These are phyloP conservation scores for Panagrolaimus sp. DNA, from an alignment of 1,140 invertebrate genomes.

Conservation along the genomic window DNA sequence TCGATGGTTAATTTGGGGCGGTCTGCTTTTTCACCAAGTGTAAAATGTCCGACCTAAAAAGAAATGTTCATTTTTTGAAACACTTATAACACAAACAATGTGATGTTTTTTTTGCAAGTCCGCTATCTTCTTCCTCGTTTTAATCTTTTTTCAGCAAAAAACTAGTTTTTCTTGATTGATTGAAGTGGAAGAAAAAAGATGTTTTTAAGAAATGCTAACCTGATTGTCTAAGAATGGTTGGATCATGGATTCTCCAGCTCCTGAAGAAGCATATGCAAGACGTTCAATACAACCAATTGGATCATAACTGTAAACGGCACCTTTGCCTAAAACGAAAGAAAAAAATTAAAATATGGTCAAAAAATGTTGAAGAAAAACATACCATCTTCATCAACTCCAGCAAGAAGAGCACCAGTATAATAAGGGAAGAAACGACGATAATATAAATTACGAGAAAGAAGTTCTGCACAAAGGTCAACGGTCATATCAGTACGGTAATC, in stretches of 20 bases:
- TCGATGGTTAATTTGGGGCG: conserved; percentile 68
- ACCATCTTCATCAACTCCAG: conserved; percentile 71
- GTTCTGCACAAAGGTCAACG: conserved; percentile 82
- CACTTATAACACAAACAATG: conserved; percentile 9
- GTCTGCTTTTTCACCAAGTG: conserved; percentile 35
- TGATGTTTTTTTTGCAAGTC: conserved; percentile 12
- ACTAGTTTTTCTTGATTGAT: not conserved
- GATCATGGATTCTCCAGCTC: conserved; percentile 66
- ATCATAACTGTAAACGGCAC: conserved; percentile 89
- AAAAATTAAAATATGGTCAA: conserved; percentile 21
- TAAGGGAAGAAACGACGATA: conserved; percentile 97
- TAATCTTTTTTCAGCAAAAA: not conserved
- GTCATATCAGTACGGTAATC: conserved; percentile 89
- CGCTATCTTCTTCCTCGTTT: not conserved
- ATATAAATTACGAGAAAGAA: conserved; percentile 91
- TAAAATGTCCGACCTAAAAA: conserved; percentile 49
- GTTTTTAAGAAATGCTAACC: conserved; percentile 46
- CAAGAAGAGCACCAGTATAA: conserved; percentile 89
- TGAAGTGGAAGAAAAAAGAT: conserved; percentile 1
- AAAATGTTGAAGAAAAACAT: conserved; percentile 18
- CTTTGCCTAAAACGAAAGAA: conserved; percentile 70
- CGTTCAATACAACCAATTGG: conserved; percentile 87
- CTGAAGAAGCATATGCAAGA: conserved; percentile 73
- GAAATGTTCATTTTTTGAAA: not conserved
- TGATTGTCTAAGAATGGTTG: conserved; percentile 66